Evolutionary conservation across 2,113 vertebrate species (phyloP).

Genomic region (Chionodraco myersi): DNA sequence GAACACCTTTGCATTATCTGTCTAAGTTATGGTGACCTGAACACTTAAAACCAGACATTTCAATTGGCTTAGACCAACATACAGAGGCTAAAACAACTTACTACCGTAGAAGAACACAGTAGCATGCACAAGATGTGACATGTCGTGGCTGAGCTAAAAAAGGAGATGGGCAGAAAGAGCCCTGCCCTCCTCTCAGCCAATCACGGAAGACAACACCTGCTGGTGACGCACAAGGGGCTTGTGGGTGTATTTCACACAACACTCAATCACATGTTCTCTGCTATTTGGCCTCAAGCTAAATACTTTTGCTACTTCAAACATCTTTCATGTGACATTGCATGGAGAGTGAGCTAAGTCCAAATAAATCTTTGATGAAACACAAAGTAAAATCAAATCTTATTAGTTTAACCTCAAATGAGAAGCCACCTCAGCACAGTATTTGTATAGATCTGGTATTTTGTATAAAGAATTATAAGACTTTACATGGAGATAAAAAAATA

Average conservation of each 20-base stretch:
- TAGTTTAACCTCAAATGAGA: neutral
- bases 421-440: neutral
- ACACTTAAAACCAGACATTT: neutral
- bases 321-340: conserved; percentile 15
- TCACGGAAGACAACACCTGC: conserved; percentile 39
- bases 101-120: too few relatives aligned
- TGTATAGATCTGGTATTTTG: neutral
- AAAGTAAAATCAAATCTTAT: neutral
- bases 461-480: neutral
- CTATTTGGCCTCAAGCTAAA: conserved; percentile 27
- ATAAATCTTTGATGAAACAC: neutral
- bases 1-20: neutral
- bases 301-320: conserved; percentile 17
- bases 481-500: too few relatives aligned
- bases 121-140: conserved; percentile 22
- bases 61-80: neutral
- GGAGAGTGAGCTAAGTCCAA: neutral
- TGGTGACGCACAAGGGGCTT: conserved; percentile 5
- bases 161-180: conserved; percentile 44
- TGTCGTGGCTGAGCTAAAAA: conserved; percentile 55
- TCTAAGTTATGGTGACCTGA: conserved; percentile 24
- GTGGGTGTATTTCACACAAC: conserved; percentile 33
- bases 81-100: neutral
- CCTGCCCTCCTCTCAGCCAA: conserved; percentile 77
- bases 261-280: conserved; percentile 52